Percentiles rank a stretch among this genome's conserved stretches.
phyloP scores from a whole-genome alignment of 2,113 vertebrate species.

The Heptranchias perlo region DNA sequence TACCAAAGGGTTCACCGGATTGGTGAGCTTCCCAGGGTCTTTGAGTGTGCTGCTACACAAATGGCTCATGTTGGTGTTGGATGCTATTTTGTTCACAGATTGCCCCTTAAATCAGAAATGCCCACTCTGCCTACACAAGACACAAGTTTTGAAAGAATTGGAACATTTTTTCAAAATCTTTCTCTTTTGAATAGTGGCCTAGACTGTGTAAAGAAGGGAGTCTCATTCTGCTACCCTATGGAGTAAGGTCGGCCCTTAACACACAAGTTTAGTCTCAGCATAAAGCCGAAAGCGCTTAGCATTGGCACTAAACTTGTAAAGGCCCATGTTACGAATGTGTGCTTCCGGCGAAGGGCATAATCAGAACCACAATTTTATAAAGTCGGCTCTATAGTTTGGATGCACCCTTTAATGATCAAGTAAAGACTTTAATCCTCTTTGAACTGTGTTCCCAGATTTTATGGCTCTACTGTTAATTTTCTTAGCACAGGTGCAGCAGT shows the following conservation, averaged over 20 bases:
- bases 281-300: not conserved
- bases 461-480: constrained; percentile 86
- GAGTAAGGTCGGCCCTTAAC: not conserved
- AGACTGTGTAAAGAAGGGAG: not conserved
- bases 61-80: not conserved
- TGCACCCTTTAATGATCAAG: not conserved
- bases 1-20: not conserved
- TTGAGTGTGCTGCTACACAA: not conserved
- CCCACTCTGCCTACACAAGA: not conserved
- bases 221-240: not conserved
- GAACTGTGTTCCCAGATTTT: constrained; percentile 61
- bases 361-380: not conserved
- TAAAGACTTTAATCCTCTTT: not conserved
- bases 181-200: not conserved
- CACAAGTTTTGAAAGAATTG: not conserved
- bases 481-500: constrained; percentile 99
- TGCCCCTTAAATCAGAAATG: not conserved
- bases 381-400: not conserved
- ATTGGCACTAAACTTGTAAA: not conserved
- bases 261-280: not conserved
- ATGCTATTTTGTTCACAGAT: not conserved
- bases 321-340: not conserved
- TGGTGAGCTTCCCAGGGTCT: not conserved
- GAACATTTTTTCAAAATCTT: not conserved
- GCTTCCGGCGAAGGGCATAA: not conserved